Evolutionary conservation across 2,888 invertebrate genomes (phyloP).

Genomic region (Agelastica alni): DNA sequence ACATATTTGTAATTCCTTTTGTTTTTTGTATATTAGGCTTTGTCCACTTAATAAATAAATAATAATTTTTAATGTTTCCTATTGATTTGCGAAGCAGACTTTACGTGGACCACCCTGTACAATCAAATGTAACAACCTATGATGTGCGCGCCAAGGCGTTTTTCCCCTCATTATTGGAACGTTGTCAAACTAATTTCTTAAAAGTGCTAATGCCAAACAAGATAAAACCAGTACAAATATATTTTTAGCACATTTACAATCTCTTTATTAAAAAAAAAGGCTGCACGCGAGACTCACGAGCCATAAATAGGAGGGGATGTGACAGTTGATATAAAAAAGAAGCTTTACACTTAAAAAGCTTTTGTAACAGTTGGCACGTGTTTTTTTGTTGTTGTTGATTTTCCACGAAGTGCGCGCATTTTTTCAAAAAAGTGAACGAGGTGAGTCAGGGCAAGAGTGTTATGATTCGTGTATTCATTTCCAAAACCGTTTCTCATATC

Average conservation of each 20-base stretch:
- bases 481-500: too few species aligned
- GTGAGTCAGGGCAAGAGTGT: too few species aligned
- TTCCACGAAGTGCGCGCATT: background rate
- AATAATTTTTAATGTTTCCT: too few species aligned
- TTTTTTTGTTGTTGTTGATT: background rate
- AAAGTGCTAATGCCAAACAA: constrained; percentile 28
- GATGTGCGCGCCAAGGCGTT: constrained; percentile 23
- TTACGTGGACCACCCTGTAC: constrained; percentile 21
- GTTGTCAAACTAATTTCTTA: constrained; percentile 33
- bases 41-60: too few species aligned
- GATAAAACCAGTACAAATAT: constrained; percentile 27
- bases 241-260: constrained; percentile 30
- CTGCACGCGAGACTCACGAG: constrained; percentile 18
- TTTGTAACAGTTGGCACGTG: background rate
- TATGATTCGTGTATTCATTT: too few species aligned
- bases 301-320: constrained; percentile 5
- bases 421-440: too few species aligned
- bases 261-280: constrained; percentile 27
- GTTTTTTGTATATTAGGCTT: too few species aligned
- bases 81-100: too few species aligned
- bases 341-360: constrained; percentile 1
- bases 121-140: constrained; percentile 16
- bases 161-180: constrained; percentile 31
- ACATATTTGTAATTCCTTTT: too few species aligned
- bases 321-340: constrained; percentile 2